phyloP scores from a whole-genome alignment of 2,888 invertebrate genomes.

The Scaptomyza caliginosa region DNA sequence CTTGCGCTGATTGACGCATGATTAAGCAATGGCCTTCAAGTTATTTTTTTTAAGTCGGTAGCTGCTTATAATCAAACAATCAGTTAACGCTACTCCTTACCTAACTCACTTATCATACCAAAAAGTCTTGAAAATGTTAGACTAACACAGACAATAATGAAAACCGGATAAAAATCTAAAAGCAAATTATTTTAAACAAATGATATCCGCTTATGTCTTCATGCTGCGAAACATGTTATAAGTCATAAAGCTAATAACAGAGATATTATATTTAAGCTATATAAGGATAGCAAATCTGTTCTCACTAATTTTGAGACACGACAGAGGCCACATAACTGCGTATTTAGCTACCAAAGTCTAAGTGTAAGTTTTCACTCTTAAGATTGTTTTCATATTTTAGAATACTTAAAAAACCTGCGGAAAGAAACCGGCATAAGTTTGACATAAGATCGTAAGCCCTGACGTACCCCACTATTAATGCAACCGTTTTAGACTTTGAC shows the following conservation, averaged over 20 bases:
- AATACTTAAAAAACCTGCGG: slow-evolving; percentile 26
- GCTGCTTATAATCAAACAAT: slow-evolving; percentile 23
- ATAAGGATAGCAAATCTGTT: slow-evolving; percentile 25
- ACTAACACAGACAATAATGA: slow-evolving; percentile 37
- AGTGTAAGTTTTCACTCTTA: slow-evolving; percentile 4
- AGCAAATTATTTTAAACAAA: slow-evolving; percentile 40
- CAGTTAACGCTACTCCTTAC: slow-evolving; percentile 25
- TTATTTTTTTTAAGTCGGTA: slow-evolving; percentile 31
- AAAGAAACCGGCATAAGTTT: slow-evolving; percentile 23
- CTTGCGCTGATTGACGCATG: slow-evolving; percentile 22
- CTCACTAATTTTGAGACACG: slow-evolving; percentile 16
- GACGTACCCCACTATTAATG: slow-evolving; percentile 21
- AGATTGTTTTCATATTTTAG: background rate
- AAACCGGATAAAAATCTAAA: slow-evolving; percentile 68
- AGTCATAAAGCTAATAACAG: slow-evolving; percentile 65
- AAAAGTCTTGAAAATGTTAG: slow-evolving; percentile 17
- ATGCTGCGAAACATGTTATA: slow-evolving; percentile 45
- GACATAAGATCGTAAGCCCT: slow-evolving; percentile 24
- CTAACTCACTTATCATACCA: slow-evolving; percentile 17
- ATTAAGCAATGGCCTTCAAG: slow-evolving; percentile 29
- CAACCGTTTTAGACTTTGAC: slow-evolving; percentile 45
- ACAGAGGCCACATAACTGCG: slow-evolving; percentile 21
- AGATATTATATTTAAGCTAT: slow-evolving; percentile 37
- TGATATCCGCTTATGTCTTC: slow-evolving; percentile 66
- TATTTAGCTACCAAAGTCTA: slow-evolving; percentile 16